Conservation (phyloP, 2,888 invertebrate species). For the Capitulum mitella region DNA sequence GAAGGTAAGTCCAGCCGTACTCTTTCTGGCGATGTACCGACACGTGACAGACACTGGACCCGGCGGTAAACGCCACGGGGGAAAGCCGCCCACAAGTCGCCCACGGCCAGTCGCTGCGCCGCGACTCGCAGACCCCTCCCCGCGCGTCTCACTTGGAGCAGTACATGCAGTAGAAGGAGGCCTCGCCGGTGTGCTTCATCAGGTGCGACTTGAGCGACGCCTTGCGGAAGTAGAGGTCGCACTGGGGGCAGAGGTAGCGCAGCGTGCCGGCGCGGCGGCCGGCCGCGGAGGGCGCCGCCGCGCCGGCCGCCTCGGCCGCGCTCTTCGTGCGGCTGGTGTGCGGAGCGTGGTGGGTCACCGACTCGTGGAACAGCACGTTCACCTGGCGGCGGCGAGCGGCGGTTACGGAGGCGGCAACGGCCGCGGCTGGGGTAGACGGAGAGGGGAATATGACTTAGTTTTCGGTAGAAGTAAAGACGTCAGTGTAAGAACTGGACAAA, state of each 20-base stretch:
- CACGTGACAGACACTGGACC: too few relatives aligned
- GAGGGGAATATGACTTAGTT: too few relatives aligned
- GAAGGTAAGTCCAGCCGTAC: too few relatives aligned
- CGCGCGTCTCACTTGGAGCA: slow-evolving; percentile 49
- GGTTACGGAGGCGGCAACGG: too few relatives aligned
- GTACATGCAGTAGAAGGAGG: slow-evolving; percentile 53
- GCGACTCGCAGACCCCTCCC: too few relatives aligned
- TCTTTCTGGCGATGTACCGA: too few relatives aligned
- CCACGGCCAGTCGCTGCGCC: too few relatives aligned
- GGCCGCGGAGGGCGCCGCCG: not conserved
- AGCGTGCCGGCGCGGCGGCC: not conserved
- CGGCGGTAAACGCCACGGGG: too few relatives aligned
- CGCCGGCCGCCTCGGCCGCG: not conserved
- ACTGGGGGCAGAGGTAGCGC: slow-evolving; percentile 6
- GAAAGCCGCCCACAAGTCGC: too few relatives aligned
- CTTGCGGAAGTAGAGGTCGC: slow-evolving; percentile 19
- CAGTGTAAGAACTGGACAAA: too few relatives aligned
- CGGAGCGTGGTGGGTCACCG: not conserved
- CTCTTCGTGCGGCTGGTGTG: not conserved
- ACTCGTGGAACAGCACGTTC: slow-evolving; percentile 20
- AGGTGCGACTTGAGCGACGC: slow-evolving; percentile 35
- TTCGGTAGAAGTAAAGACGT: too few relatives aligned
- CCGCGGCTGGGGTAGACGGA: too few relatives aligned
- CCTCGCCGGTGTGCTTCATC: slow-evolving; percentile 50
- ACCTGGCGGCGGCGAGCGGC: not conserved